A percentile compares a stretch with the other conserved stretches of the same genome.
These are phyloP conservation scores for Palythoa heliodiscus DNA, from an alignment of 92 coral and sea anemone genomes.

Conservation along the genomic window DNA sequence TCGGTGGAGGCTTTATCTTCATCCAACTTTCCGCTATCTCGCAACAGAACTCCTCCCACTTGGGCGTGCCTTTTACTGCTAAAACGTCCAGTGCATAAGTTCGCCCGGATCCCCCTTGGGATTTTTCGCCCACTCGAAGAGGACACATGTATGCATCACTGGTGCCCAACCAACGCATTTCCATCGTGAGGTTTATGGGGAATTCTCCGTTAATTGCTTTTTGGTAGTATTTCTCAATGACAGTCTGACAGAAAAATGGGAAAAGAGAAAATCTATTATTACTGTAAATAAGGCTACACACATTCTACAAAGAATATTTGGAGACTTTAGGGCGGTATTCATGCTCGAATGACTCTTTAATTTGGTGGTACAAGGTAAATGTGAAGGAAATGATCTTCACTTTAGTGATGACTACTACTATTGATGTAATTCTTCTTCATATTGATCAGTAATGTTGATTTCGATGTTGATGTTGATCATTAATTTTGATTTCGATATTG, in stretches of 20 bases:
- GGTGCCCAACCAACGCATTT: slow-evolving; percentile 36
- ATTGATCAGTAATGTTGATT: no score
- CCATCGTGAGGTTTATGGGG: slow-evolving; percentile 34
- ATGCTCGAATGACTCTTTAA: no score
- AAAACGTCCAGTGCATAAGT: slow-evolving; percentile 23
- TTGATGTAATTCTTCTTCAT: no score
- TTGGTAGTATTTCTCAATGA: slow-evolving; percentile 29
- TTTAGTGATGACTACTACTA: no score
- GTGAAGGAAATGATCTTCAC: no score
- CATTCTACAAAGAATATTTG: no score
- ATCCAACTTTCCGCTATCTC: slow-evolving; percentile 27
- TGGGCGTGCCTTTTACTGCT: slow-evolving; percentile 33
- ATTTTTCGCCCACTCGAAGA: slow-evolving; percentile 19
- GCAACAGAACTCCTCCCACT: slow-evolving; percentile 30
- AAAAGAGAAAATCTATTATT: background rate
- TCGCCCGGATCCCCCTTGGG: slow-evolving; percentile 43
- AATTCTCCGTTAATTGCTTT: slow-evolving; percentile 26
- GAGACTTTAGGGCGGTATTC: no score
- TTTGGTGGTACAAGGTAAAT: no score
- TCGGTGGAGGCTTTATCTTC: slow-evolving; percentile 31
- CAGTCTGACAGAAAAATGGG: background rate
- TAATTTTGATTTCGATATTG: no score
- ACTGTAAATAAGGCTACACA: no score
- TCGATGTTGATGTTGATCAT: no score
- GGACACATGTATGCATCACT: slow-evolving; percentile 41